Evolutionary conservation across 2,797 vertebrate species (phyloP), one percentile per base, ranked within the genome.

Genomic region (Rallus crepitans): DNA sequence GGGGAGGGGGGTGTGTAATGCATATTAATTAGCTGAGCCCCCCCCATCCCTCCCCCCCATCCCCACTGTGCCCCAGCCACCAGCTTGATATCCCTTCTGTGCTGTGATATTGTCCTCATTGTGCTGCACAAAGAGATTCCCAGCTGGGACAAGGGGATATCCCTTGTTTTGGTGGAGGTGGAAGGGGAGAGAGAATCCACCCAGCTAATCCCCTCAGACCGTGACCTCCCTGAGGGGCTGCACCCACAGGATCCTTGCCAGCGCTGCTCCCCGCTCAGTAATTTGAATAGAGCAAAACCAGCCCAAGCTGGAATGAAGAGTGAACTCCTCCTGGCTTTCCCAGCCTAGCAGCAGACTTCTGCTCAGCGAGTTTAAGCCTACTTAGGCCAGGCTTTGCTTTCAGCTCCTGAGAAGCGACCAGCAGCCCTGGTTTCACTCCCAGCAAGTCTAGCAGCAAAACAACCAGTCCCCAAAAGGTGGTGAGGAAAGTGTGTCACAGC

Each of bases 201-300:
- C 16, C n/a, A 4, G 59, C 15, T 66, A 47, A 91, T 81, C 61
- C 81, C 52, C 50, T 53, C 57, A 0, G 5, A 31, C 45, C 3
- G 0, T 24, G 5, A 27, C 53, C 66, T 33, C 45, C 53, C 48
- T 3, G 28, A 2, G 1, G 64, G 59, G 31, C 12, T 59, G 42
- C 0, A 2, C 57, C 5, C 4, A 8, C 27, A 0, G 1, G 3
- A 24, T 4, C 1, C 10, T 30, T 23, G 19, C 7, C 53, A 30
- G 73, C 12, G 0, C 48, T 33, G 35, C 52, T 31, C 72, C 30
- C 20, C 3, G 3, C 57, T 35, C 47, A 15, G 14, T 42, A 20
- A 82, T 40, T 33, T 47, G 25, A 68, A 57, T 25, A 23, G 42
- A 66, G 90, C 12, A 28, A 57, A 82, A 17, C 89, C 50, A 47